phyloP scores from a whole-genome alignment of 2,888 invertebrate species.

The Oscheius myriophilus region DNA sequence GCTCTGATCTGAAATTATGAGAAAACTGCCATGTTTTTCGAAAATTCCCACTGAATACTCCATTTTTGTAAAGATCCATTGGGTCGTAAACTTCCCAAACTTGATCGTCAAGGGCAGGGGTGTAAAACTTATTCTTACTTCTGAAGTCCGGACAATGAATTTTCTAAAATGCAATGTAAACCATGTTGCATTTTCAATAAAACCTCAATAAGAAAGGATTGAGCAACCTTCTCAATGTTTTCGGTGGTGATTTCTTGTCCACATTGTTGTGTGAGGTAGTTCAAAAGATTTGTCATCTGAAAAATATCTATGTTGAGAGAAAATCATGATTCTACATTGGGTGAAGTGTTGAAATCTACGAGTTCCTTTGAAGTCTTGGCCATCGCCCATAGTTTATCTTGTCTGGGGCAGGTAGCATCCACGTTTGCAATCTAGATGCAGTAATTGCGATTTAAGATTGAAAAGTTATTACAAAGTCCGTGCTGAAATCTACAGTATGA shows the following conservation, averaged over 20 bases:
- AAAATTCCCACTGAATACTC: slow-evolving; percentile 41
- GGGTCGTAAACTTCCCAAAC: slow-evolving; percentile 40
- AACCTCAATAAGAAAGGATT: slow-evolving; percentile 46
- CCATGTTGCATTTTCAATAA: no score
- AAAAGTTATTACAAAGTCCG: slow-evolving; percentile 75
- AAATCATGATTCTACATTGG: no score
- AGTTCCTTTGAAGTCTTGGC: slow-evolving; percentile 46
- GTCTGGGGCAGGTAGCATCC: slow-evolving; percentile 41
- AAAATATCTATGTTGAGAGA: slow-evolving; percentile 8
- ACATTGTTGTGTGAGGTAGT: slow-evolving; percentile 32
- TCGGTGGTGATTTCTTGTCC: slow-evolving; percentile 38
- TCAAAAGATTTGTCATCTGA: neutral
- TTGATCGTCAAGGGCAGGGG: slow-evolving; percentile 32
- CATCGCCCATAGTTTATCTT: slow-evolving; percentile 43
- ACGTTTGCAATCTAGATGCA: slow-evolving; percentile 42
- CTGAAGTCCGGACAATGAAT: slow-evolving; percentile 33
- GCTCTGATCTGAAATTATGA: slow-evolving; percentile 29
- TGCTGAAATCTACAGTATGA: slow-evolving; percentile 79
- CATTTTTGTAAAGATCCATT: slow-evolving; percentile 49
- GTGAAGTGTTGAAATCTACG: slow-evolving; percentile 24
- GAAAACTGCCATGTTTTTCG: neutral
- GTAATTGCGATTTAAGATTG: neutral
- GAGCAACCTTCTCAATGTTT: slow-evolving; percentile 43
- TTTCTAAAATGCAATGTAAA: slow-evolving; percentile 30
- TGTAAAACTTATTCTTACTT: slow-evolving; percentile 36